Evolutionary conservation across 2,797 vertebrate species (phyloP), one percentile per base, ranked within the genome.

Genomic region (Cryptoprocta ferox): DNA sequence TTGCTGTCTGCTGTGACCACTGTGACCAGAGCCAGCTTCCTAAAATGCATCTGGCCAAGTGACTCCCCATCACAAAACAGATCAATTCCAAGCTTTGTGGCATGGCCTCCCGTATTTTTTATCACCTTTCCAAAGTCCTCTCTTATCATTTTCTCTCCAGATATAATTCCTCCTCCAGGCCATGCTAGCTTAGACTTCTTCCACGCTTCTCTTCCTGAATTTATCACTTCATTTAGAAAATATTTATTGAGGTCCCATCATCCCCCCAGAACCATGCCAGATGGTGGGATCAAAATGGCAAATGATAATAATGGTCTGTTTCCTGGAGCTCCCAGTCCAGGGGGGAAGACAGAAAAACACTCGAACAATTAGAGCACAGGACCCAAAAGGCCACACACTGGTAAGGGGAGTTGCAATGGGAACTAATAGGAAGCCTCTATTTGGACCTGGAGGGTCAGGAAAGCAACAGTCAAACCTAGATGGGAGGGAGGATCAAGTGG

Each of bases 211-310:
- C 45, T 81, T 88, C 63, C 66, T 92, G 42, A 90, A 63, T 35
- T 42, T 35, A 90, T 87, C n/a, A 75, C 3, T 90, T 93, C 37
- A 82, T 35, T 91, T 53, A 48, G 78, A 59, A 87, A 97, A 79
- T 53, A 83, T 35, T 95, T 81, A 92, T 21, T 14, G 26, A 91
- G 30, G 0, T 19, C 42, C n/a, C 12, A 39, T 42, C 21, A 37
- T 75, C 50, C 32, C 39, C 66, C 75, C 10, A 13, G 80, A 92
- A 39, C 30, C 42, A 71, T 50, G 66, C 30, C 89, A 78, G 78
- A 63, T 12, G 39, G 14, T 13, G n/a, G 65, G 6, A 42, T 28
- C 66, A 78, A 82, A 81, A 61, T 32, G 42, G 53, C 61, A 48
- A 85, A 30, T 42, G 68, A 59, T 61, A 30, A 53, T 50, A 56